Conservation (phyloP, 92 coral and sea anemone species). For the Parazoanthus atlanticus region DNA sequence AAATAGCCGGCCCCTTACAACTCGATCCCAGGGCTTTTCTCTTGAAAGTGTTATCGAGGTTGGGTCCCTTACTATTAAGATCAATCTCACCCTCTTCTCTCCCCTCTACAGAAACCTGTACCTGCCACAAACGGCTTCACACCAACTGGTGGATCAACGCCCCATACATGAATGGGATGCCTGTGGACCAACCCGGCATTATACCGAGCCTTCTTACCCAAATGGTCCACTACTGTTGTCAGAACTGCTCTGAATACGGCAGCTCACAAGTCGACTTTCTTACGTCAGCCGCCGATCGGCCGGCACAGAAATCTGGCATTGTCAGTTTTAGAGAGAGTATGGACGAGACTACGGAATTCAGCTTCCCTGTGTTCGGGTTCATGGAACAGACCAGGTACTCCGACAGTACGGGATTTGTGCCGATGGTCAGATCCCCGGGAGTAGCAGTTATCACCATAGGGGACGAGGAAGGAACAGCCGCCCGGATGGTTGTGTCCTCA, state of each 20-base stretch:
- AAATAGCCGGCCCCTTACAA: no score
- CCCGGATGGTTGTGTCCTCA: slow-evolving; percentile 41
- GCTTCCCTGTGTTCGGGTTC: slow-evolving; percentile 59
- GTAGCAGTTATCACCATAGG: slow-evolving; percentile 51
- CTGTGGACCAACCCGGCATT: slow-evolving; percentile 36
- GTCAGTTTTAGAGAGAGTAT: slow-evolving; percentile 34
- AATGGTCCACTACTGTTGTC: slow-evolving; percentile 53
- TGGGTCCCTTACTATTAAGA: neutral
- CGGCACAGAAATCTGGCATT: slow-evolving; percentile 48
- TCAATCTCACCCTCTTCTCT: neutral
- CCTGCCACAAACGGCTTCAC: slow-evolving; percentile 36
- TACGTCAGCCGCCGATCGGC: neutral
- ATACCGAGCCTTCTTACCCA: slow-evolving; percentile 43
- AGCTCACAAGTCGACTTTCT: slow-evolving; percentile 24
- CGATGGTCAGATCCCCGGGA: slow-evolving; percentile 67
- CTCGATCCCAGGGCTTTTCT: no score
- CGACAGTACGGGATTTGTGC: slow-evolving; percentile 54
- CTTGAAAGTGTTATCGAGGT: no score
- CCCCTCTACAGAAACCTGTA: slow-evolving; percentile 51
- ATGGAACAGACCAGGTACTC: slow-evolving; percentile 51
- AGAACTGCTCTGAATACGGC: slow-evolving; percentile 52
- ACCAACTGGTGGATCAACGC: slow-evolving; percentile 67
- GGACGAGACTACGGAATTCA: slow-evolving; percentile 46
- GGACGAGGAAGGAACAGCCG: slow-evolving; percentile 46
- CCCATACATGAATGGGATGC: slow-evolving; percentile 47